These are phyloP conservation scores for Ranitomeya variabilis DNA, from an alignment of 2,113 vertebrate species.

Conservation along the genomic window DNA sequence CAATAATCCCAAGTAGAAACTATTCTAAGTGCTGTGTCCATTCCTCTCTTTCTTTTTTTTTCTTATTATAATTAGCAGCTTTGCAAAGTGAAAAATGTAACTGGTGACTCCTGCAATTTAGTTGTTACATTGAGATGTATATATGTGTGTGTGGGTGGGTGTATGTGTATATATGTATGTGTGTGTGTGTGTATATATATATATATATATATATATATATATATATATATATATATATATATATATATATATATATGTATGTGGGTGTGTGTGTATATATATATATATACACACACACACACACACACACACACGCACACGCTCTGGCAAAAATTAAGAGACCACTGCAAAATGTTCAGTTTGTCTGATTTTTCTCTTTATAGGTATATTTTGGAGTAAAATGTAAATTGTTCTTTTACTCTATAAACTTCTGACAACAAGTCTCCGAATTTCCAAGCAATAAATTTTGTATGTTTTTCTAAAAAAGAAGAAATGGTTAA, in stretches of 20 bases:
- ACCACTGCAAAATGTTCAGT: no score
- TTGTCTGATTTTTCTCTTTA: no score
- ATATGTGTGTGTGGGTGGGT: not conserved
- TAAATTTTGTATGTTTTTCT: no score
- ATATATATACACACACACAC: not conserved
- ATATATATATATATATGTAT: not conserved
- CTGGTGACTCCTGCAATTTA: not conserved
- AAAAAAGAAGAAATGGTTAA: no score
- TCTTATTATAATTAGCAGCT: not conserved
- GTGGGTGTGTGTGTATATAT: not conserved
- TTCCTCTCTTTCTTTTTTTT: not conserved
- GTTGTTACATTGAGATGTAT: no score
- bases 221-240: not conserved
- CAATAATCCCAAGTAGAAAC: not conserved
- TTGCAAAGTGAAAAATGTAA: not conserved
- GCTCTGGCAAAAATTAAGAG: no score
- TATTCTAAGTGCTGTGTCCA: not conserved
- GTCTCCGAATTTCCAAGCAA: no score
- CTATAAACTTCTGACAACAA: no score
- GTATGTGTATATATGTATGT: not conserved
- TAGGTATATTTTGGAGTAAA: no score
- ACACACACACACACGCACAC: no score
- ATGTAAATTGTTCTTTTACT: no score
- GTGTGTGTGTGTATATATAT: not conserved
- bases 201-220: not conserved